These are phyloP conservation scores for Hetaerina titia DNA, from an alignment of 2,888 invertebrate genomes.

Conservation along the genomic window DNA sequence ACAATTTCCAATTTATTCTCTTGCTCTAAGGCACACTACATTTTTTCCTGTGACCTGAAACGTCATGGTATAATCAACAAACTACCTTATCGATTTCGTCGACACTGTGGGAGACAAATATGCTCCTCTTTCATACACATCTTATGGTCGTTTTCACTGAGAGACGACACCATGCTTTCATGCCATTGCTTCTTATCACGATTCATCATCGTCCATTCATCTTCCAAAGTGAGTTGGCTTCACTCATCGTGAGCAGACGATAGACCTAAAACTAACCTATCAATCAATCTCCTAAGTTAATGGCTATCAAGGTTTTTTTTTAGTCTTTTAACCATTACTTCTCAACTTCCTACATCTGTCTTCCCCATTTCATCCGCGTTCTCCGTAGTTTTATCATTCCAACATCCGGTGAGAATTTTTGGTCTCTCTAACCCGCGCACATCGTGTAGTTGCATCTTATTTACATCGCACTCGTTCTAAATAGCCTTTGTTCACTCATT, in stretches of 20 bases:
- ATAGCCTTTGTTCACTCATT: too few relatives aligned
- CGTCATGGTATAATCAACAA: too few relatives aligned
- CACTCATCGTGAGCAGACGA: not conserved
- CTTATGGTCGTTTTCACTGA: not conserved
- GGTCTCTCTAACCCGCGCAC: too few relatives aligned
- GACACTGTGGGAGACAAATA: not conserved
- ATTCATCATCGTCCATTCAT: conserved; percentile 8
- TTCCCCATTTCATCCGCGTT: not conserved
- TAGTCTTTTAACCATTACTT: not conserved
- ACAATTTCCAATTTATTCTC: too few relatives aligned
- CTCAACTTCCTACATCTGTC: not conserved
- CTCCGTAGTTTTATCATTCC: not conserved
- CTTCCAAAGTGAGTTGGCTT: not conserved
- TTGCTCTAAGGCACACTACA: too few relatives aligned
- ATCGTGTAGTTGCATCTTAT: too few relatives aligned
- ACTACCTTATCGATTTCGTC: too few relatives aligned
- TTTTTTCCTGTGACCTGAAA: too few relatives aligned
- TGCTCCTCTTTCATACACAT: not conserved
- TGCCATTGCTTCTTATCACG: not conserved
- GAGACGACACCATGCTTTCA: not conserved
- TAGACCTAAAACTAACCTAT: not conserved
- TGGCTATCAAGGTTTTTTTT: not conserved
- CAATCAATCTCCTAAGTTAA: conserved; percentile 6
- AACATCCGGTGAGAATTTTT: too few relatives aligned
- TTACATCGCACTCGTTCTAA: too few relatives aligned